These are phyloP conservation scores for Drosophila tristis DNA, from an alignment of 1,140 invertebrate species.

Conservation along the genomic window DNA sequence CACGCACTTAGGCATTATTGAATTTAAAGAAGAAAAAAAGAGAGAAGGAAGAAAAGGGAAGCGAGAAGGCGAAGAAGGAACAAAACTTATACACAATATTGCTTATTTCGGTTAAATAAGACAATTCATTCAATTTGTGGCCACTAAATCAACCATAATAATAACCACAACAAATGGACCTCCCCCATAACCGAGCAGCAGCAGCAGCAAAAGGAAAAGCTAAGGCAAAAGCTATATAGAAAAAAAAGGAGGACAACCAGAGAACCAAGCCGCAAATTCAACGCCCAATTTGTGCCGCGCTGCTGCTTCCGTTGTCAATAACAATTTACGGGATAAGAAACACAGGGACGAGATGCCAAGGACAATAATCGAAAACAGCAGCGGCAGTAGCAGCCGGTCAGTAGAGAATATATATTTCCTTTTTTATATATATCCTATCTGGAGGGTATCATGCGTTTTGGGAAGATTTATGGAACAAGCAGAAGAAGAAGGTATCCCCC, in stretches of 20 bases:
- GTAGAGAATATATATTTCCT: conserved; percentile 79
- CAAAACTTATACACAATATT: conserved; percentile 52
- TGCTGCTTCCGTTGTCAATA: conserved; percentile 81
- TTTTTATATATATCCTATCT: not conserved
- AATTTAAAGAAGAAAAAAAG: conserved; percentile 59
- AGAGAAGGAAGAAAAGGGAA: not conserved
- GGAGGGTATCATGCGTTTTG: too few relatives aligned
- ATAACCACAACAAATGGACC: conserved; percentile 79
- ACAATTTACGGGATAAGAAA: conserved; percentile 77
- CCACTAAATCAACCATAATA: conserved; percentile 83
- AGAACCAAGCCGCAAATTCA: conserved; percentile 78
- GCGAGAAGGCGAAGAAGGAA: too few relatives aligned
- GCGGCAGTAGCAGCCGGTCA: conserved; percentile 64
- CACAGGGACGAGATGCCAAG: conserved; percentile 48
- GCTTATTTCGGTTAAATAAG: conserved; percentile 80
- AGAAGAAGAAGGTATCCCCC: too few relatives aligned
- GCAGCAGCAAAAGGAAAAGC: conserved; percentile 38
- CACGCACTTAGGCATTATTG: conserved; percentile 73
- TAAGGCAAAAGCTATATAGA: conserved; percentile 36
- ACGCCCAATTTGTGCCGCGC: conserved; percentile 80
- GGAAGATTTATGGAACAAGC: too few relatives aligned
- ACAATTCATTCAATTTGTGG: conserved; percentile 83
- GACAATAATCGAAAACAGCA: conserved; percentile 81
- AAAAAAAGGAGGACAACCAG: conserved; percentile 30
- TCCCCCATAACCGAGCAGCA: not conserved